Conservation (phyloP, 2,113 vertebrate genomes). For the Callaeas wilsoni region DNA sequence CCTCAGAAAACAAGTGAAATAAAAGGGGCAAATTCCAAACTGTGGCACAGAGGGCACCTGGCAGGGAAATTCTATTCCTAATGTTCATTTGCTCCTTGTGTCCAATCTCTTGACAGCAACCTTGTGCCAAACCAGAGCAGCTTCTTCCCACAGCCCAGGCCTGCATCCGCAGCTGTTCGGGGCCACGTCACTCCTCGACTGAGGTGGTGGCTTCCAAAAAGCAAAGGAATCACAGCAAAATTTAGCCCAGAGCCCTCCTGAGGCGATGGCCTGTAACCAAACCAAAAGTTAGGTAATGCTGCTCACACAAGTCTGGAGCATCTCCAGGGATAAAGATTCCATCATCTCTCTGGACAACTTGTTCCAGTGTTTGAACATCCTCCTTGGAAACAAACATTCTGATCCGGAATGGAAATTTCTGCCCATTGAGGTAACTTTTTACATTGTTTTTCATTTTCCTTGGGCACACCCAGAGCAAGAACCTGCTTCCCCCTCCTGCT, state of each 20-base stretch:
- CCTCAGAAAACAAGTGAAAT: not conserved
- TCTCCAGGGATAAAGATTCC: not conserved
- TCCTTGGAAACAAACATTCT: not conserved
- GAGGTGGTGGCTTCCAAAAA: not conserved
- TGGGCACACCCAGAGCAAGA: not conserved
- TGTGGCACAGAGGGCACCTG: not conserved
- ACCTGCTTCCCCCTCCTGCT: not conserved
- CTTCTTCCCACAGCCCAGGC: not conserved
- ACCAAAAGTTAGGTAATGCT: rapidly evolving
- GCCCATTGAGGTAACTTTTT: not conserved
- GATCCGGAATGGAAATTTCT: not conserved
- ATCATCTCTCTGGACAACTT: not conserved
- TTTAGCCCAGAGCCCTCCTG: not conserved
- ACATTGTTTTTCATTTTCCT: not conserved
- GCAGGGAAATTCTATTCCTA: not conserved
- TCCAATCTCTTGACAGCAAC: not conserved
- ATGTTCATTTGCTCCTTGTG: not conserved
- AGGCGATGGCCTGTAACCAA: not conserved
- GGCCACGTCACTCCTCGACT: rapidly evolving
- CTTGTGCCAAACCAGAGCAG: not conserved
- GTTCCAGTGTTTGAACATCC: not conserved
- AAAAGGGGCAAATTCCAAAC: not conserved
- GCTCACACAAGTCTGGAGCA: not conserved
- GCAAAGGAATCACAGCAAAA: not conserved
- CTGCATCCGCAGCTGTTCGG: not conserved